phyloP scores from a whole-genome alignment of 2,797 vertebrate genomes.

The Novumbra hubbsi region DNA sequence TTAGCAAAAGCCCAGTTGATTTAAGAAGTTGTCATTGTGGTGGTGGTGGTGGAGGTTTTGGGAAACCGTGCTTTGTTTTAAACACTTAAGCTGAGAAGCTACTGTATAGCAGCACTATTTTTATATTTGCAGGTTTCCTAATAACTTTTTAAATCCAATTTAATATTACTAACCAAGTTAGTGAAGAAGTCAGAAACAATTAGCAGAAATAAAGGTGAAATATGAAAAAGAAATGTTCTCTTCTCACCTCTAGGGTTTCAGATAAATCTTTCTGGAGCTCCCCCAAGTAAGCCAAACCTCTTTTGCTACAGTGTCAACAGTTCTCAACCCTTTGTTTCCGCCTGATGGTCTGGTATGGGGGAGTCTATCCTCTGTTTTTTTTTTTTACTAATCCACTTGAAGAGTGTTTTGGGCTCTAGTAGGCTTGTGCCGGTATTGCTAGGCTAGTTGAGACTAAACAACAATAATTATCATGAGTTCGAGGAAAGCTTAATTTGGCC shows the following conservation, averaged over 20 bases:
- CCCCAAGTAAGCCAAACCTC: slow-evolving; percentile 83
- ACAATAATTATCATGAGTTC: background rate
- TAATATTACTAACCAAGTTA: background rate
- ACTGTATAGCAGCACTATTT: background rate
- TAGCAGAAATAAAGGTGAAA: slow-evolving; percentile 28
- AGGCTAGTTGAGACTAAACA: slow-evolving; percentile 3
- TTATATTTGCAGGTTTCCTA: background rate
- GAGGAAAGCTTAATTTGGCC: background rate
- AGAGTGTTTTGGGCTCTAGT: slow-evolving; percentile 41
- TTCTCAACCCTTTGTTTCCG: slow-evolving; percentile 67
- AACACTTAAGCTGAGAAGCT: background rate
- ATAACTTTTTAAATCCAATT: background rate
- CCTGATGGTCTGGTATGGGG: slow-evolving; percentile 75
- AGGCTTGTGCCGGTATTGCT: slow-evolving; percentile 54
- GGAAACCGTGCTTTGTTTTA: background rate
- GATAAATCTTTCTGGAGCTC: slow-evolving; percentile 89
- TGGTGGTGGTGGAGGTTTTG: background rate
- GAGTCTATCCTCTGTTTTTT: slow-evolving; percentile 77
- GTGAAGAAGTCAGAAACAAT: background rate
- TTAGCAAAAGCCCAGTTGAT: background rate
- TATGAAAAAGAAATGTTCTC: slow-evolving; percentile 71
- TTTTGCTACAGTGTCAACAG: slow-evolving; percentile 71
- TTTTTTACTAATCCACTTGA: slow-evolving; percentile 70
- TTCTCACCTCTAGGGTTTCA: slow-evolving; percentile 88
- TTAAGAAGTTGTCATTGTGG: background rate